phyloP scores from a whole-genome alignment of 2,113 vertebrate species.

The Conger conger region DNA sequence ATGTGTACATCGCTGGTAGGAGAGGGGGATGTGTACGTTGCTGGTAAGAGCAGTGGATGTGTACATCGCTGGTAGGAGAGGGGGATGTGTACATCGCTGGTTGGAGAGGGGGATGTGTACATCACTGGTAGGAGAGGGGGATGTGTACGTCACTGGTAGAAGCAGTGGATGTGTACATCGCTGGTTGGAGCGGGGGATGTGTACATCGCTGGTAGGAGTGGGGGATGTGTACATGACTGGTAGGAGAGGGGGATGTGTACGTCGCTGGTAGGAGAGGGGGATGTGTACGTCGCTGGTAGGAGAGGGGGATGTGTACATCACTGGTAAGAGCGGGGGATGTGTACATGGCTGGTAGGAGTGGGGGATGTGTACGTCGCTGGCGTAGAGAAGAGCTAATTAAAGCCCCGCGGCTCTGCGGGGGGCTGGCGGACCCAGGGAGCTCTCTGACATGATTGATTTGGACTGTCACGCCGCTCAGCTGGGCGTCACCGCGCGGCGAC shows the following conservation, averaged over 20 bases:
- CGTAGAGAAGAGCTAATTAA: slow-evolving; percentile 57
- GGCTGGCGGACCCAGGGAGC: slow-evolving; percentile 46
- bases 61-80: slow-evolving; percentile 7
- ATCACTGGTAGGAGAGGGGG: neutral
- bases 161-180: neutral
- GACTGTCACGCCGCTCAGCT: slow-evolving; percentile 62
- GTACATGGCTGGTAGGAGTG: slow-evolving; percentile 7
- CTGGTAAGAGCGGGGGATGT: slow-evolving; percentile 4
- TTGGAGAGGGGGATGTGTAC: neutral
- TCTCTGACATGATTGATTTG: slow-evolving; percentile 66
- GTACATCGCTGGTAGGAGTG: slow-evolving; percentile 7
- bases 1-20: slow-evolving; percentile 9
- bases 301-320: neutral
- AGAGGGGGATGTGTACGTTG: neutral
- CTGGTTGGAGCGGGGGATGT: slow-evolving; percentile 4
- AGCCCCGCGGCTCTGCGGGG: slow-evolving; percentile 45
- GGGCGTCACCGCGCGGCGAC: slow-evolving; percentile 55
- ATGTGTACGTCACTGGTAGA: slow-evolving; percentile 9
- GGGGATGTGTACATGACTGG: slow-evolving; percentile 1
- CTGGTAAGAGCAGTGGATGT: slow-evolving; percentile 6
- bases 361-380: slow-evolving; percentile 1
- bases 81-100: slow-evolving; percentile 1
- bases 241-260: neutral
- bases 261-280: neutral
- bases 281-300: slow-evolving; percentile 9